A percentile compares a stretch with the other conserved stretches of the same genome.
phyloP scores from a whole-genome alignment of 2,888 invertebrate species.

The Isotomurus palustris region DNA sequence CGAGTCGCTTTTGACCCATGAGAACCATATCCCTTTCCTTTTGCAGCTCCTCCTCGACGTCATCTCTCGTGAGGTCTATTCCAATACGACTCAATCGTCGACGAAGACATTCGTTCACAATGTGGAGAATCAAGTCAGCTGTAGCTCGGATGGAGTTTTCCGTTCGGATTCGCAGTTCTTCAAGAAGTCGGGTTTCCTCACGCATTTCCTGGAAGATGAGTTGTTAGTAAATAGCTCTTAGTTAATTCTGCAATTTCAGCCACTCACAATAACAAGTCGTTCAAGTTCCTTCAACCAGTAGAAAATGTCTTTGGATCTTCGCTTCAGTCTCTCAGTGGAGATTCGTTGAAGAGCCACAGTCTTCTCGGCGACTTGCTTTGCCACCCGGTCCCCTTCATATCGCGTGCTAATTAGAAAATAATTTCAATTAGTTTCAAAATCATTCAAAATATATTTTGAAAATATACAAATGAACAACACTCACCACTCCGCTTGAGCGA shows the following conservation, averaged over 20 bases:
- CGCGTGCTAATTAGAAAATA: conserved; percentile 27
- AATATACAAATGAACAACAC: background rate
- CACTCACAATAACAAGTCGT: conserved; percentile 48
- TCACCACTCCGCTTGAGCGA: conserved; percentile 43
- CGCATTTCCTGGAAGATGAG: conserved; percentile 34
- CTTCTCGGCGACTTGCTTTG: conserved; percentile 37
- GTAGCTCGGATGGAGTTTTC: conserved; percentile 45
- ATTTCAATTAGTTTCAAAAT: background rate
- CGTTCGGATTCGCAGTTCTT: conserved; percentile 39
- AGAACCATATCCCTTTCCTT: conserved; percentile 52
- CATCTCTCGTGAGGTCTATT: conserved; percentile 69
- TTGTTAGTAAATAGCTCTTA: background rate
- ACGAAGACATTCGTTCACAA: conserved; percentile 70
- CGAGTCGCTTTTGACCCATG: conserved; percentile 39
- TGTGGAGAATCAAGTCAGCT: conserved; percentile 49
- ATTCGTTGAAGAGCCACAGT: conserved; percentile 38
- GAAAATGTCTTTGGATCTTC: conserved; percentile 63
- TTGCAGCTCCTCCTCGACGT: conserved; percentile 70
- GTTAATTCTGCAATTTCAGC: background rate
- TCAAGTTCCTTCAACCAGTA: conserved; percentile 73
- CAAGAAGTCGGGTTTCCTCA: conserved; percentile 40
- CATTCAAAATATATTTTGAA: no score
- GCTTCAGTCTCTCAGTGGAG: conserved; percentile 41
- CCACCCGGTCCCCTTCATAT: conserved; percentile 38
- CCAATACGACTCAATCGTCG: conserved; percentile 64